Percentiles rank a stretch among this genome's conserved stretches.
These are phyloP conservation scores for Epizoanthus illoricatus DNA, from an alignment of 92 coral and sea anemone species.

Conservation along the genomic window DNA sequence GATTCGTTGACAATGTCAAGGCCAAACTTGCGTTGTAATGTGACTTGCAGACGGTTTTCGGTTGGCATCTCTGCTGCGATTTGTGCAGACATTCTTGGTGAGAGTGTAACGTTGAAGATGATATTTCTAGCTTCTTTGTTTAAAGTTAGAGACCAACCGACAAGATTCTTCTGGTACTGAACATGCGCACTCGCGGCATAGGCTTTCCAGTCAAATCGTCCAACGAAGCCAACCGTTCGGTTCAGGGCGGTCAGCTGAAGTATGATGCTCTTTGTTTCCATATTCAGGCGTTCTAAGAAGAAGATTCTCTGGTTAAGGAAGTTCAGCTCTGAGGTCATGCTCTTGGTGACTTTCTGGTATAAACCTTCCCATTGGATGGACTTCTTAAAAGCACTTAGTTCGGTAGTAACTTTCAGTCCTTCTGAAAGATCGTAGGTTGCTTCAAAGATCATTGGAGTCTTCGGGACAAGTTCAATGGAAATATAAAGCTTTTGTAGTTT, in stretches of 20 bases:
- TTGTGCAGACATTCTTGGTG: constrained; percentile 79
- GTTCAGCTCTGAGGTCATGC: constrained; percentile 71
- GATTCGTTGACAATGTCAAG: constrained; percentile 72
- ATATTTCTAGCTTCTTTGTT: constrained; percentile 69
- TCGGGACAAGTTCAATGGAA: constrained; percentile 76
- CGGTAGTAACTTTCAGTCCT: constrained; percentile 66
- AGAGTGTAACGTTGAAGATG: constrained; percentile 68
- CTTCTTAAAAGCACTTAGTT: constrained; percentile 71
- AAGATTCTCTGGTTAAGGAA: constrained; percentile 65
- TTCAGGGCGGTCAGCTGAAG: constrained; percentile 54
- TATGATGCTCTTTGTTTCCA: constrained; percentile 67
- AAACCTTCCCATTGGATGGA: constrained; percentile 63
- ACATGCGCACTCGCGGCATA: constrained; percentile 71
- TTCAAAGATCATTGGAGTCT: constrained; percentile 66
- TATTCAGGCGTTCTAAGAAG: constrained; percentile 65
- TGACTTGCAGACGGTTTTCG: constrained; percentile 61
- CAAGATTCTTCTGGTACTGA: constrained; percentile 59
- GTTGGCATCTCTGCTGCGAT: constrained; percentile 83
- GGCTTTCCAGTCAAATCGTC: constrained; percentile 85
- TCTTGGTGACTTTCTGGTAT: constrained; percentile 62
- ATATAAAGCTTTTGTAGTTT: constrained; percentile 55
- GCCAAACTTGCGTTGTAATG: constrained; percentile 80
- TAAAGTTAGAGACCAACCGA: constrained; percentile 75
- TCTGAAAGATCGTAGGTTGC: constrained; percentile 65
- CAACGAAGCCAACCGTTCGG: constrained; percentile 72